These are phyloP conservation scores for Limnephilus auricula DNA, from an alignment of 2,888 invertebrate species.

Conservation along the genomic window DNA sequence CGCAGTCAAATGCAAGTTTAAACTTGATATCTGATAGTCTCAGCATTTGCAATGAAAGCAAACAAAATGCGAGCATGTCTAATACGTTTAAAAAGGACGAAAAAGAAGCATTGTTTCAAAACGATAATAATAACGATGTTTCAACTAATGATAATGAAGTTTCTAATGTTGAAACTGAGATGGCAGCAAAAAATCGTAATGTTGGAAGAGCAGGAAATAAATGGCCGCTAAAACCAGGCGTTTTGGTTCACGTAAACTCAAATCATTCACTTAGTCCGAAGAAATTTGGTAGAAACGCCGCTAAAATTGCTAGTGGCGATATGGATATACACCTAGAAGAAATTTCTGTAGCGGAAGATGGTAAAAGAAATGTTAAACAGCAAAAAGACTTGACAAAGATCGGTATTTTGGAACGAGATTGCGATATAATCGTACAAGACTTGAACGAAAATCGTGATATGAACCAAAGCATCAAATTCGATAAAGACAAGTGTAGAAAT, in stretches of 20 bases:
- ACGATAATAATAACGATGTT: constrained; percentile 60
- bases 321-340: constrained; percentile 24
- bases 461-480: constrained; percentile 68
- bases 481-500: constrained; percentile 66
- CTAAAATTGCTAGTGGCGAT: constrained; percentile 69
- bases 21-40: constrained; percentile 66
- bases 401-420: constrained; percentile 74
- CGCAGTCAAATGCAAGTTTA: constrained; percentile 54
- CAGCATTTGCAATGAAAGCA: constrained; percentile 60
- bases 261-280: constrained; percentile 84
- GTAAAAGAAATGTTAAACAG: constrained; percentile 66
- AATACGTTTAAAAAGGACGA: not conserved
- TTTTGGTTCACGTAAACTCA: constrained; percentile 91
- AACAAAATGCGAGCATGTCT: constrained; percentile 63
- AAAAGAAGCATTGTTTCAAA: constrained; percentile 14
- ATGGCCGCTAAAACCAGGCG: constrained; percentile 94
- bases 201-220: constrained; percentile 74
- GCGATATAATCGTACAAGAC: constrained; percentile 67
- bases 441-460: constrained; percentile 57
- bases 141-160: constrained; percentile 63
- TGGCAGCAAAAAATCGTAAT: constrained; percentile 67
- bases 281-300: constrained; percentile 67
- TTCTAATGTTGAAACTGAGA: constrained; percentile 67
- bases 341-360: constrained; percentile 13
- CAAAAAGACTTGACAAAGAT: constrained; percentile 69